These are phyloP conservation scores for Puntigrus tetrazona DNA, from an alignment of 2,113 vertebrate genomes.

Conservation along the genomic window DNA sequence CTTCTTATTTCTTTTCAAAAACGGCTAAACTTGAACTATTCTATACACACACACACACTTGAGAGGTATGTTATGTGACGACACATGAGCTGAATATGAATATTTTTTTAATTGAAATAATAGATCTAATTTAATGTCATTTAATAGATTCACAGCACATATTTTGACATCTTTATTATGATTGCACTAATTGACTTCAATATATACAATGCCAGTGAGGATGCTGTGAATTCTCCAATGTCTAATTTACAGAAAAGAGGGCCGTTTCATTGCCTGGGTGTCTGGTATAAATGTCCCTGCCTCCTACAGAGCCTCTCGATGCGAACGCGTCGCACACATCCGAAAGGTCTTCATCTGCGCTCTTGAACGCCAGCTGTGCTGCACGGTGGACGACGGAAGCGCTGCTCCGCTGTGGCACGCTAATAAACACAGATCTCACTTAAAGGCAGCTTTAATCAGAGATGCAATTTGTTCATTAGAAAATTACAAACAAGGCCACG, in stretches of 20 bases:
- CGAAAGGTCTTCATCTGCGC: background rate
- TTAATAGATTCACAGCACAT: background rate
- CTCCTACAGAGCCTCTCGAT: background rate
- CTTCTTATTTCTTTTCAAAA: background rate
- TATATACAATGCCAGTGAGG: background rate
- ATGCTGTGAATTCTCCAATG: no score
- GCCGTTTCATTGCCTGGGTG: background rate
- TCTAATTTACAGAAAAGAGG: background rate
- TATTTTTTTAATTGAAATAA: background rate
- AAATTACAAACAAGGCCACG: slow-evolving; percentile 91
- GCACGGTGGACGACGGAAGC: slow-evolving; percentile 25
- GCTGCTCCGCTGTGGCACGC: slow-evolving; percentile 33
- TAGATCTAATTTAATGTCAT: background rate
- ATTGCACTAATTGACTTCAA: background rate
- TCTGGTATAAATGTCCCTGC: background rate
- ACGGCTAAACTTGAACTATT: background rate
- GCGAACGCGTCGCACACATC: background rate
- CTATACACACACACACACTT: no score
- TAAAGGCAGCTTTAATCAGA: slow-evolving; percentile 90
- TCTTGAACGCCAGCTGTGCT: background rate
- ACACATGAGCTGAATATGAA: background rate
- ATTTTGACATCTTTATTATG: background rate
- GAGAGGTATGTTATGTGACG: background rate
- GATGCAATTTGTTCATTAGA: slow-evolving; percentile 95
- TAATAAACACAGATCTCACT: slow-evolving; percentile 64